Conservation (phyloP, 2,888 invertebrate species). For the Brachypalpus laphriformis region DNA sequence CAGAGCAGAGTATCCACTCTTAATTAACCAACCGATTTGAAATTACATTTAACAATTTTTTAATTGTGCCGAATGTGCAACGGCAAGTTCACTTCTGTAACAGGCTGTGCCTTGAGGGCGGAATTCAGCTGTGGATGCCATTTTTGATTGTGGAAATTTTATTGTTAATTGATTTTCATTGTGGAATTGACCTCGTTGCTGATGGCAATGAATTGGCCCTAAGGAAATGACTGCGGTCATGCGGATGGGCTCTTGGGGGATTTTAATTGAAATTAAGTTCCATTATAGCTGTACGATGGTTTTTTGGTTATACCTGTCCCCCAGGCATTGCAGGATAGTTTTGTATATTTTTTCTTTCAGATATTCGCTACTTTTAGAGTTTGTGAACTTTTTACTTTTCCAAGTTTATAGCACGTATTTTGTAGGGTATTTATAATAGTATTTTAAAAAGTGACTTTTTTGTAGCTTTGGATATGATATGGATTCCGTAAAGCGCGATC, state of each 20-base stretch:
- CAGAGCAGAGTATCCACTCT: constrained; percentile 2
- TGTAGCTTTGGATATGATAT: too few species aligned
- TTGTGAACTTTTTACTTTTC: too few species aligned
- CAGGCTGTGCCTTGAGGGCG: constrained; percentile 9
- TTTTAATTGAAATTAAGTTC: constrained; percentile 58
- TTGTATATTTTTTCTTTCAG: too few species aligned
- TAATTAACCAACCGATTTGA: constrained; percentile 49
- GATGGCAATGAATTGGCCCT: constrained; percentile 48
- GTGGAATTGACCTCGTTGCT: constrained; percentile 50
- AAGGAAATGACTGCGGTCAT: constrained; percentile 36
- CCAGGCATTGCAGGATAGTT: too few species aligned
- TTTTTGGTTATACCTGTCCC: too few species aligned
- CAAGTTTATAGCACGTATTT: too few species aligned
- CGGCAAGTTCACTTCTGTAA: not conserved
- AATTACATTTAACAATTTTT: constrained; percentile 55
- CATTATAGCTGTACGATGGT: not conserved
- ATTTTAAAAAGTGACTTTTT: too few species aligned
- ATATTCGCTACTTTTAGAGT: too few species aligned
- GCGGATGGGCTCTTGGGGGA: not conserved
- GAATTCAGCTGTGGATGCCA: constrained; percentile 27
- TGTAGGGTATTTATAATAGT: too few species aligned
- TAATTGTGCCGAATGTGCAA: constrained; percentile 52
- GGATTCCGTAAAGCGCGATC: too few species aligned
- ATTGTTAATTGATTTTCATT: constrained; percentile 71
- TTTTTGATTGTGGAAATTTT: constrained; percentile 56